A percentile compares a stretch with the other conserved stretches of the same genome.
Conservation (phyloP, 2,888 invertebrate species). For the Scelioninae gen. 1 region DNA sequence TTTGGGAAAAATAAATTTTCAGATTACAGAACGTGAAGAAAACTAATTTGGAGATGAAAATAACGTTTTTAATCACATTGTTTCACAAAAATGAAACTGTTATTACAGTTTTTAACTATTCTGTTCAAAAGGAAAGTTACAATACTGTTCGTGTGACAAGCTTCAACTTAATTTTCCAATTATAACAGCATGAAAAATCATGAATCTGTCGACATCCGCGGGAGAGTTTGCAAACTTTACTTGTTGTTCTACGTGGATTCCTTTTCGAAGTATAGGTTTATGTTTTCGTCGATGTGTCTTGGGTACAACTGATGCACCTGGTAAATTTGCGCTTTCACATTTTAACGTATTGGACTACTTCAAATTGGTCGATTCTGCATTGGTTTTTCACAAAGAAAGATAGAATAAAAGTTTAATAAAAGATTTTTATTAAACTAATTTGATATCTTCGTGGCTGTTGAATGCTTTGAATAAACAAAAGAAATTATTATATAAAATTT, state of each 20-base stretch:
- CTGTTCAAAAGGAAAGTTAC: too few relatives aligned
- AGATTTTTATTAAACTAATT: conserved; percentile 11
- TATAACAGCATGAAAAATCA: too few relatives aligned
- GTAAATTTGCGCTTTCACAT: background rate
- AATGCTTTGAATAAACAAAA: background rate
- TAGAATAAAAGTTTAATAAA: too few relatives aligned
- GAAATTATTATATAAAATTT: background rate
- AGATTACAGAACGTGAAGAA: too few relatives aligned
- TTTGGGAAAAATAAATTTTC: too few relatives aligned
- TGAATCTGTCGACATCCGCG: background rate
- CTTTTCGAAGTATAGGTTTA: conserved; percentile 12
- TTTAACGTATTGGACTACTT: background rate
- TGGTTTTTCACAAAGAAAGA: background rate
- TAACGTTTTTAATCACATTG: too few relatives aligned
- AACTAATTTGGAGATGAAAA: too few relatives aligned
- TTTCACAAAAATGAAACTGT: too few relatives aligned
- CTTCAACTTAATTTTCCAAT: too few relatives aligned
- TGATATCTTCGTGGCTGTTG: conserved; percentile 1
- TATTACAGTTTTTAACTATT: too few relatives aligned
- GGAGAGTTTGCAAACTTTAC: background rate
- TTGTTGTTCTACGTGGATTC: conserved; percentile 5
- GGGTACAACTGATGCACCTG: background rate
- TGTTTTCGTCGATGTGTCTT: background rate
- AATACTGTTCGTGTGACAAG: too few relatives aligned
- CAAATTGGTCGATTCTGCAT: background rate